A percentile compares a stretch with the other conserved stretches of the same genome.
These are phyloP conservation scores for Clarias fuscus DNA, from an alignment of 2,797 vertebrate species.

Conservation along the genomic window DNA sequence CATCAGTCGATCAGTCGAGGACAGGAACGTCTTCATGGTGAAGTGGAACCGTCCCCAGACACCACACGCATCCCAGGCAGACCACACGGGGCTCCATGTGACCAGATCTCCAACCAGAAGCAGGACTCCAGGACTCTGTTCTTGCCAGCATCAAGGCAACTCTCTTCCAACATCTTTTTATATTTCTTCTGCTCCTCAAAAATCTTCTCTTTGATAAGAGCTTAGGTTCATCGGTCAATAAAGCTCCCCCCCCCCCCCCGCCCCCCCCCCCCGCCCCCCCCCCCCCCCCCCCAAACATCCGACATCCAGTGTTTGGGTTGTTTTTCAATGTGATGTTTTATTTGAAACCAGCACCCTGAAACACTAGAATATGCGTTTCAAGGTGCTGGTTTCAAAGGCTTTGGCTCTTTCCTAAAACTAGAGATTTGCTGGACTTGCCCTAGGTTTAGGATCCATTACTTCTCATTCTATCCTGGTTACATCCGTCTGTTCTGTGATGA, in stretches of 20 bases:
- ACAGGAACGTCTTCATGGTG: too few relatives aligned
- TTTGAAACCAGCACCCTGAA: neutral
- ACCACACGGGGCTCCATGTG: too few relatives aligned
- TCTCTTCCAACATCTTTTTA: neutral
- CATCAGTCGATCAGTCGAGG: too few relatives aligned
- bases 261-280: too few relatives aligned
- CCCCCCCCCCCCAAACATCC: neutral
- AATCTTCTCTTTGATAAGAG: neutral
- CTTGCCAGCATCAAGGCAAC: neutral
- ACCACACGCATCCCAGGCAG: too few relatives aligned
- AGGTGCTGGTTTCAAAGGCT: too few relatives aligned
- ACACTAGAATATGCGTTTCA: neutral
- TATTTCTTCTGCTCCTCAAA: neutral
- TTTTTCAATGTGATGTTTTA: neutral
- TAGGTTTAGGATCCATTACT: neutral
- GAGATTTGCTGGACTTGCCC: neutral
- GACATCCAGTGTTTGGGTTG: neutral
- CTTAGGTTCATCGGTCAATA: neutral
- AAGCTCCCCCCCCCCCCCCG: neutral
- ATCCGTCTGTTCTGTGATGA: neutral
- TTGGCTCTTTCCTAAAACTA: neutral
- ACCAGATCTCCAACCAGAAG: too few relatives aligned
- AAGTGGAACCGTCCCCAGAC: too few relatives aligned
- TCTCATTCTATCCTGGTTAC: neutral
- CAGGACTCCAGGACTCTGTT: too few relatives aligned